Conservation (phyloP, 2,888 invertebrate species). For the Dichetophora obliterata region DNA sequence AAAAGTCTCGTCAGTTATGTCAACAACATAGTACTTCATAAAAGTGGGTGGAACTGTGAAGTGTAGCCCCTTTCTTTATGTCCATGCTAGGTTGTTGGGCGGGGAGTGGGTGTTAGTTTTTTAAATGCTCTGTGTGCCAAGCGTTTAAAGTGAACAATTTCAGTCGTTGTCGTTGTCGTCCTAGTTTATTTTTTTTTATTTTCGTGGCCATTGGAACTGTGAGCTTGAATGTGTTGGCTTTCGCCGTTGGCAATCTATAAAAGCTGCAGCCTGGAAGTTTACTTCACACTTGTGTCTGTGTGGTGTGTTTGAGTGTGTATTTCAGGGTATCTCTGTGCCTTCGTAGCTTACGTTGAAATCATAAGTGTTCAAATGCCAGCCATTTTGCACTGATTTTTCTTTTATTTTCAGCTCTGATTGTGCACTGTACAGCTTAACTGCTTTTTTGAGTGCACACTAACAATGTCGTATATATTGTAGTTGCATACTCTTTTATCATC, state of each 20-base stretch:
- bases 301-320: background rate
- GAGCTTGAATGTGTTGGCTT: background rate
- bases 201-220: background rate
- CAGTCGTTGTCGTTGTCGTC: background rate
- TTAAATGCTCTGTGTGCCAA: background rate
- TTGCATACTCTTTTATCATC: too few relatives aligned
- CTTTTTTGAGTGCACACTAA: slow-evolving; percentile 24
- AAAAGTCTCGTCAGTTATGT: slow-evolving; percentile 28
- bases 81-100: too few relatives aligned
- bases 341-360: too few relatives aligned
- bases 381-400: too few relatives aligned
- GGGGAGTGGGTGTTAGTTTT: background rate
- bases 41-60: background rate
- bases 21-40: background rate
- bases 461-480: background rate
- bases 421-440: slow-evolving; percentile 11
- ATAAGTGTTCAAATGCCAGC: too few relatives aligned
- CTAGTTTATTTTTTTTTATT: background rate
- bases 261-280: slow-evolving; percentile 12
- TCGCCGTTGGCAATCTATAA: slow-evolving; percentile 5
- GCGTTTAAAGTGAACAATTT: slow-evolving; percentile 5
- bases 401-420: too few relatives aligned
- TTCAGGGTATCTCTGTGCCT: background rate
- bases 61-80: background rate
- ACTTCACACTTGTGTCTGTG: slow-evolving; percentile 17